Conservation (phyloP, 2,113 vertebrate species). For the Pteruthius melanotis region DNA sequence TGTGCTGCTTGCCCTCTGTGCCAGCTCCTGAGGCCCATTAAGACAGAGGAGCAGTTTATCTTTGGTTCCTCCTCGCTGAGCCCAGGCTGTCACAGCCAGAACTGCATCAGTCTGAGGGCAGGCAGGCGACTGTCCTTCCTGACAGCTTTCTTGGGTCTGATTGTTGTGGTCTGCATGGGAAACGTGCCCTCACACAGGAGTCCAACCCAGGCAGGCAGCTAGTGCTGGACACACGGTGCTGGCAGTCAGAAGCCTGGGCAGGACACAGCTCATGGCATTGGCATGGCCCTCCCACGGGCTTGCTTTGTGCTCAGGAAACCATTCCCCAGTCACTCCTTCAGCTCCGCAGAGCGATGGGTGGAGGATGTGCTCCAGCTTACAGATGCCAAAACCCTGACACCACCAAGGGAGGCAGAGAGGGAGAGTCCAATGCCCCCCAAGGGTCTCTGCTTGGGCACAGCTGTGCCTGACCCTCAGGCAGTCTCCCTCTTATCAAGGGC, state of each 20-base stretch:
- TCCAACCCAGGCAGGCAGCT: not conserved
- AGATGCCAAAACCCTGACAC: not conserved
- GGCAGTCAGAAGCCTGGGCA: not conserved
- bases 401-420: not conserved
- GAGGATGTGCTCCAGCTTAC: not conserved
- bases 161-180: not conserved
- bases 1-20: not conserved
- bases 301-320: not conserved
- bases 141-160: not conserved
- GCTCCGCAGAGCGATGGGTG: rapidly evolving
- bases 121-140: not conserved
- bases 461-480: not conserved
- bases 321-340: not conserved
- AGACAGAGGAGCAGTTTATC: not conserved
- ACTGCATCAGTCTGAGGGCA: not conserved
- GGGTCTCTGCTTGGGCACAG: too few species aligned
- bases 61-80: not conserved
- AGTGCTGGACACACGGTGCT: rapidly evolving
- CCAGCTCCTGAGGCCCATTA: not conserved
- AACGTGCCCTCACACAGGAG: not conserved
- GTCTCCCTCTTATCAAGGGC: rapidly evolving
- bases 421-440: not conserved
- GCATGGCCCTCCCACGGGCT: not conserved
- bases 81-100: not conserved
- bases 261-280: not conserved